Percentiles rank a stretch among this genome's conserved stretches.
phyloP scores from a whole-genome alignment of 2,797 vertebrate species.

The Acanthopagrus latus region DNA sequence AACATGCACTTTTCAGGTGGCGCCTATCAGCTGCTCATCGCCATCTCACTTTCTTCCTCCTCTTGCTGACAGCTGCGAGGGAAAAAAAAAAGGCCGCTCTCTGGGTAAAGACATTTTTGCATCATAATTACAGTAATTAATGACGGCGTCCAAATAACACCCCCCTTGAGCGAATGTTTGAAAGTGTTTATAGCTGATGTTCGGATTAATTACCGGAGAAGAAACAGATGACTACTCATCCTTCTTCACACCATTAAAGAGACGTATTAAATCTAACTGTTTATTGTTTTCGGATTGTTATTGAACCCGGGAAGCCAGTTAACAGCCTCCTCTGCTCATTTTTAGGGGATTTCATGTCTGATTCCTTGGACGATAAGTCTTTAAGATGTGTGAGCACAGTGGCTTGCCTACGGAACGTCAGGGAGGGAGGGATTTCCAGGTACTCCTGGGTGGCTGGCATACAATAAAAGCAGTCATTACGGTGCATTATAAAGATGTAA shows the following conservation, averaged over 20 bases:
- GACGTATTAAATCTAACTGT: not conserved
- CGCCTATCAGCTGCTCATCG: conserved; percentile 16
- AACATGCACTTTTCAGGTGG: conserved; percentile 46
- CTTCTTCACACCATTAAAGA: not conserved
- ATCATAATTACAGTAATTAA: conserved; percentile 11
- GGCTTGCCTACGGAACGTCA: conserved; percentile 1
- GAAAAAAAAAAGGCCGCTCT: not conserved
- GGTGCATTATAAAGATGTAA: conserved; percentile 61
- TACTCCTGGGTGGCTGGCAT: conserved; percentile 43
- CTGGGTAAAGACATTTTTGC: not conserved
- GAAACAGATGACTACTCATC: conserved; percentile 2
- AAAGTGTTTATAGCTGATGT: not conserved
- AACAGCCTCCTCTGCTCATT: not conserved
- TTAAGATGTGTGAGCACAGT: not conserved
- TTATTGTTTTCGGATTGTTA: conserved; percentile 24
- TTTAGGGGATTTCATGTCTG: not conserved
- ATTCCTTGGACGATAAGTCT: conserved; percentile 1
- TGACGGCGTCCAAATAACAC: not conserved
- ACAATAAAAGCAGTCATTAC: conserved; percentile 64
- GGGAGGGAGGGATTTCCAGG: conserved; percentile 39
- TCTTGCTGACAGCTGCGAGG: conserved; percentile 14
- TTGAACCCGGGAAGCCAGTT: not conserved
- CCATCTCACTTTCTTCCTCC: conserved; percentile 7
- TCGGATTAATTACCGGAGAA: conserved; percentile 3
- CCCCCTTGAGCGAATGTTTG: not conserved